phyloP scores from a whole-genome alignment of 2,888 invertebrate genomes.

The Invenusta paracnida region DNA sequence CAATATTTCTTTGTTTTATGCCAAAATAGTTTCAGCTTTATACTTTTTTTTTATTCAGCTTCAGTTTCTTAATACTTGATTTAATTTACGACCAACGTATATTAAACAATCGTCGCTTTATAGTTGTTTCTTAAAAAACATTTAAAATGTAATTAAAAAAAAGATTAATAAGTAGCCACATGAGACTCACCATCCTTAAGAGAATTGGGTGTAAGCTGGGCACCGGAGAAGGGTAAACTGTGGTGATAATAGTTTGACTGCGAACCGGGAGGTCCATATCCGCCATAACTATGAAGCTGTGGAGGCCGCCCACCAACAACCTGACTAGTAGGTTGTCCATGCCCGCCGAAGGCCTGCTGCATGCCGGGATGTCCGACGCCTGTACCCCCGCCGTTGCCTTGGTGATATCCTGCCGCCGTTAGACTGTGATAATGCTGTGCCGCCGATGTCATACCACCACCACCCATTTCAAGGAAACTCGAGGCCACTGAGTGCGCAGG shows the following conservation, averaged over 20 bases:
- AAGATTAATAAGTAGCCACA: too few species aligned
- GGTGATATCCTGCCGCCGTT: slow-evolving; percentile 7
- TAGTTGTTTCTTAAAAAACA: too few species aligned
- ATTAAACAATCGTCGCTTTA: too few species aligned
- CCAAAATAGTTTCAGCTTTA: too few species aligned
- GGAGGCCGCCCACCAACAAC: background rate
- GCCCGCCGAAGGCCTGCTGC: slow-evolving; percentile 14
- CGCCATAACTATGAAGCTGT: background rate
- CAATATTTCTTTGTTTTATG: too few species aligned
- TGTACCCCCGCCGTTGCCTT: background rate
- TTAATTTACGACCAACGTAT: too few species aligned
- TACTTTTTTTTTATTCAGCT: too few species aligned
- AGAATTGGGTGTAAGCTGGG: slow-evolving; percentile 32
- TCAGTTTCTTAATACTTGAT: too few species aligned
- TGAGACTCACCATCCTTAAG: slow-evolving; percentile 38
- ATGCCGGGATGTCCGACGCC: too few species aligned
- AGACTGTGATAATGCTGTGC: slow-evolving; percentile 2
- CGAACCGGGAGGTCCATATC: background rate
- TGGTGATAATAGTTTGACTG: slow-evolving; percentile 34
- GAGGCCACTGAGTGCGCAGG: background rate
- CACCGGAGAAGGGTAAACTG: slow-evolving; percentile 25
- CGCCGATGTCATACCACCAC: background rate
- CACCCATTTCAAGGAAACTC: background rate
- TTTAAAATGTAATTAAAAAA: too few species aligned
- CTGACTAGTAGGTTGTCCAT: background rate